Evolutionary conservation across 2,888 invertebrate genomes (phyloP), one percentile per base, ranked within the genome.

Genomic region (Laothoe populi): DNA sequence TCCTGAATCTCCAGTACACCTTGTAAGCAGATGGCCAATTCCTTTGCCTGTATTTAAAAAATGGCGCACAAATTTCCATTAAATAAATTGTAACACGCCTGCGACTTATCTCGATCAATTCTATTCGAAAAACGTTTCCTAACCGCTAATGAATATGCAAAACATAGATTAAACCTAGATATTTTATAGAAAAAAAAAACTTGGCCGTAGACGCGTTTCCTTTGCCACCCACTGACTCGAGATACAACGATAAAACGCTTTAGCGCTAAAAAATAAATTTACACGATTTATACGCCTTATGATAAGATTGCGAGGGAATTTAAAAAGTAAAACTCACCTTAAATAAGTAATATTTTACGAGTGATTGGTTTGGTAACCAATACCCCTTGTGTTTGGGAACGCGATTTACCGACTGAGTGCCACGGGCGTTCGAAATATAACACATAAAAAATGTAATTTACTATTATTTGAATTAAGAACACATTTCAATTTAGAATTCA

Each of bases 81-180:
- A 76, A 86, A 88, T 88, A 86, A 89, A 90, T 84, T 84, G 86
- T 83, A 82, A 78, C 80, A 81, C 88, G 83, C 90, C 84, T 72
- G 63, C 66, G 78, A 88, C 83, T 84, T 82, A 88, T 87, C 87
- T 82, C 81, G 83, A 80, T 80, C 79, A 76, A 73, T 79, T 81
- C 87, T 87, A 86, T 84, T 83, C 72, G 80, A 44, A 83, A 83
- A 80, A 83, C 71, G 76, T 77, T 80, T 71, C 70, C 68, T 64
- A 21, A 53, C 45, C 45, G 45, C 72, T 75, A 81, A 84, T 85
- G 82, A 84, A 86, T 86, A 86, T 86, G 78, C 80, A 86, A 75
- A 70, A 68, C 72, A 77, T 82, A 85, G 86, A 88, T 87, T 72
- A 77, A 68, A 68, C 64, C 83, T 86, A 87, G 88, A 87, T 88